A percentile compares a stretch with the other conserved stretches of the same genome.
Evolutionary conservation across 2,113 vertebrate species (phyloP).

Genomic region (Lutjanus erythropterus): DNA sequence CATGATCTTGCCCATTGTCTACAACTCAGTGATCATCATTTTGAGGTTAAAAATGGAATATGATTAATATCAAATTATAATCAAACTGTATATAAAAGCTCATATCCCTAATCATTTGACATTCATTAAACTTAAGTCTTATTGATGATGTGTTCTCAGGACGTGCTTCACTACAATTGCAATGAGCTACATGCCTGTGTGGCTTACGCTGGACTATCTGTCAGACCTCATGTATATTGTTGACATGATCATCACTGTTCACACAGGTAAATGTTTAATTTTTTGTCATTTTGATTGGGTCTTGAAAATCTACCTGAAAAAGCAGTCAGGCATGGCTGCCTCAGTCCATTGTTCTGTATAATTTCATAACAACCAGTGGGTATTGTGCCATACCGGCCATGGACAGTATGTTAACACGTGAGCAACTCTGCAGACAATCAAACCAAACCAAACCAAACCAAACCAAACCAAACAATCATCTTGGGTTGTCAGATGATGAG

Average conservation of each 20-base stretch:
- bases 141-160: constrained; percentile 69
- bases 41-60: constrained; percentile 85
- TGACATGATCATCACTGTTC: constrained; percentile 86
- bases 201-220: constrained; percentile 89
- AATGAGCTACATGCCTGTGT: constrained; percentile 81
- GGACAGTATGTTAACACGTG: not conserved
- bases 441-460: no score
- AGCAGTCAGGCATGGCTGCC: not conserved
- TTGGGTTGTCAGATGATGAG: not conserved
- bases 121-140: not conserved
- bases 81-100: accelerated
- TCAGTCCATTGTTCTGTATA: not conserved
- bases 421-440: not conserved
- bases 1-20: constrained; percentile 90
- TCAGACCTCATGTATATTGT: constrained; percentile 88
- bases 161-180: constrained; percentile 89
- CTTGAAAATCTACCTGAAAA: not conserved
- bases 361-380: not conserved
- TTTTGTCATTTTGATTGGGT: not conserved
- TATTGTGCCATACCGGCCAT: not conserved
- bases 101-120: not conserved
- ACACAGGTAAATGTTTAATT: constrained; percentile 84
- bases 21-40: constrained; percentile 92
- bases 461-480: not conserved
- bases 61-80: not conserved